Evolutionary conservation across 2,888 invertebrate species (phyloP).

Genomic region (Drosophila parthenogenetica): DNA sequence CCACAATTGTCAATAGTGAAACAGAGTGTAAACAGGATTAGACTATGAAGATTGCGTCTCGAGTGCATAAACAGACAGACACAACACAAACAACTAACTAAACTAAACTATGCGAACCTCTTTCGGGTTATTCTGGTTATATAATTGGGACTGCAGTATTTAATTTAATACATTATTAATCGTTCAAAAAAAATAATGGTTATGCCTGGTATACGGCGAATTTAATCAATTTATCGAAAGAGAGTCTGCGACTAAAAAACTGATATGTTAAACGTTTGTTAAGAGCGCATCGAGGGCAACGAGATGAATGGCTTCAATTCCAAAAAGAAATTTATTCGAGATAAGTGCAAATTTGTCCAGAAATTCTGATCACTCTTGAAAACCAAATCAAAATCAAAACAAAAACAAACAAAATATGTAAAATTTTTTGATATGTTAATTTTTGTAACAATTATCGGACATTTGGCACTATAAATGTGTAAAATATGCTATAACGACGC

Average conservation of each 20-base stretch:
- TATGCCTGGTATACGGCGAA: conserved; percentile 63
- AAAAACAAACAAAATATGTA: neutral
- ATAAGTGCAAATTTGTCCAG: conserved; percentile 40
- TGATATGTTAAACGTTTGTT: conserved; percentile 24
- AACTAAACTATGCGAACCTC: conserved; percentile 18
- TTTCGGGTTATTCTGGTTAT: conserved; percentile 37
- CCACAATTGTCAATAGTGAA: conserved; percentile 74
- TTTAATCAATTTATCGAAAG: conserved; percentile 16
- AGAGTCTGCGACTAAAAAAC: conserved; percentile 22
- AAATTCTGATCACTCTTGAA: conserved; percentile 20
- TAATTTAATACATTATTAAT: conserved; percentile 61
- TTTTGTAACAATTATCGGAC: conserved; percentile 34
- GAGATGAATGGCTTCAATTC: conserved; percentile 71
- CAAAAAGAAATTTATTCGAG: conserved; percentile 68
- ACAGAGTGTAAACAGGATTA: conserved; percentile 78
- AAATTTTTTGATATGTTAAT: conserved; percentile 15
- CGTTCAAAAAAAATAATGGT: conserved; percentile 24
- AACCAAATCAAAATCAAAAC: neutral
- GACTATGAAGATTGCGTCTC: conserved; percentile 40
- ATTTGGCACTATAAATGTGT: conserved; percentile 37
- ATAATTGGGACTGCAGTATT: conserved; percentile 70
- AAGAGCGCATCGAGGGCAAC: conserved; percentile 44
- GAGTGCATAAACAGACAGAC: conserved; percentile 30
- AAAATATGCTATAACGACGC: conserved; percentile 55
- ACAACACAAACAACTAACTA: conserved; percentile 8